phyloP scores from a whole-genome alignment of 1,140 invertebrate species.

The Drosophila malerkotliana region DNA sequence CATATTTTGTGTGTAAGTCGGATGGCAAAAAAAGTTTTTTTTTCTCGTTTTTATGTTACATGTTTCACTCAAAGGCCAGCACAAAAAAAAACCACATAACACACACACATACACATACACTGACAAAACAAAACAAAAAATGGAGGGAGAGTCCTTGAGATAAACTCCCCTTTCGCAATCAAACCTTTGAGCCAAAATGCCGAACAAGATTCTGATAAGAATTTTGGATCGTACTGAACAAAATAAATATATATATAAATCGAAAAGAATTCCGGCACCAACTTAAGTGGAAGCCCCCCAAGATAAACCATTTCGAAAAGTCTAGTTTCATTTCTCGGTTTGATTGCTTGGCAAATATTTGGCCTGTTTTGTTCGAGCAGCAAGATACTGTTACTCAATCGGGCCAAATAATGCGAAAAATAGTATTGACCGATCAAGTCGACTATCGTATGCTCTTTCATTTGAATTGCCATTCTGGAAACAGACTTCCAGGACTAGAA shows the following conservation, averaged over 20 bases:
- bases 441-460: constrained; percentile 21
- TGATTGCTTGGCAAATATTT: constrained; percentile 78
- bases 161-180: constrained; percentile 21
- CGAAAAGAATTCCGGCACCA: constrained; percentile 19
- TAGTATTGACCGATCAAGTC: background rate
- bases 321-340: constrained; percentile 73
- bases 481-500: constrained; percentile 1
- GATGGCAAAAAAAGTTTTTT: constrained; percentile 39
- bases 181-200: constrained; percentile 15
- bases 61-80: constrained; percentile 53
- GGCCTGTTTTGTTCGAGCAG: constrained; percentile 66
- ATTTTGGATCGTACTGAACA: background rate
- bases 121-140: background rate
- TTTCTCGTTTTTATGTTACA: constrained; percentile 50
- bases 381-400: constrained; percentile 58
- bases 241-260: background rate
- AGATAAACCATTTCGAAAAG: constrained; percentile 69
- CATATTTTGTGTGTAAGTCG: constrained; percentile 59
- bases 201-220: constrained; percentile 28
- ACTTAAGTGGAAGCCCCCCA: constrained; percentile 33
- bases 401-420: constrained; percentile 31
- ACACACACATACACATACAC: constrained; percentile 21
- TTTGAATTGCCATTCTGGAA: background rate
- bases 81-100: constrained; percentile 45
- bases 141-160: constrained; percentile 16